Evolutionary conservation across 2,797 vertebrate species (phyloP).

Genomic region (Lates japonicus): DNA sequence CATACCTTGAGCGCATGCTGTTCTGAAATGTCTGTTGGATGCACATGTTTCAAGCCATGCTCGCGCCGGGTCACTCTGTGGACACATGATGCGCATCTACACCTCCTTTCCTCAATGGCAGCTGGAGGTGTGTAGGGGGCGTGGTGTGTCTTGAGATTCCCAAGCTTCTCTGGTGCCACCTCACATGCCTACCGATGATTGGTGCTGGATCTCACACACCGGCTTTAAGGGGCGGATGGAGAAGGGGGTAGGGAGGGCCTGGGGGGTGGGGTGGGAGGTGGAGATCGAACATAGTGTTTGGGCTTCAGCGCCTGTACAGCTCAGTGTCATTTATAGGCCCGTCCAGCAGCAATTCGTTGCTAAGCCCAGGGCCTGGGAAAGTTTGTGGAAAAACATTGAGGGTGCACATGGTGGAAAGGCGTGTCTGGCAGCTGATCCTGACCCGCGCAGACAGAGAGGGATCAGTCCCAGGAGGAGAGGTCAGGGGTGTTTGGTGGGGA

Average conservation of each 20-base stretch:
- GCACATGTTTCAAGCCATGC: slow-evolving; percentile 9
- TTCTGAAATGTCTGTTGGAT: slow-evolving; percentile 29
- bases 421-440: slow-evolving; percentile 83
- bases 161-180: slow-evolving; percentile 36
- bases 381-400: slow-evolving; percentile 86
- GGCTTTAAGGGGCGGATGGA: slow-evolving; percentile 29
- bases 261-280: too few species aligned
- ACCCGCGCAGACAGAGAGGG: slow-evolving; percentile 75
- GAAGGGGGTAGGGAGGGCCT: neutral
- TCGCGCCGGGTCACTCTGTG: neutral
- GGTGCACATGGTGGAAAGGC: slow-evolving; percentile 86
- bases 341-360: too few species aligned
- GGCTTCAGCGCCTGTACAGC: too few species aligned
- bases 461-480: slow-evolving; percentile 72
- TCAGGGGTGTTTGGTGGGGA: slow-evolving; percentile 66
- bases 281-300: slow-evolving; percentile 47
- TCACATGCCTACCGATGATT: slow-evolving; percentile 30
- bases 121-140: slow-evolving; percentile 9
- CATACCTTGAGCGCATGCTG: neutral
- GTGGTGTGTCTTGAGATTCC: slow-evolving; percentile 35
- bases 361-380: slow-evolving; percentile 88
- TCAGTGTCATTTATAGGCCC: too few species aligned
- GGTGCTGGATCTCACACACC: slow-evolving; percentile 30
- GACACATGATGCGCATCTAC: neutral
- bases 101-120: slow-evolving; percentile 22